Evolutionary conservation across 2,888 invertebrate genomes (phyloP).

Genomic region (Ochropleura leucogaster): DNA sequence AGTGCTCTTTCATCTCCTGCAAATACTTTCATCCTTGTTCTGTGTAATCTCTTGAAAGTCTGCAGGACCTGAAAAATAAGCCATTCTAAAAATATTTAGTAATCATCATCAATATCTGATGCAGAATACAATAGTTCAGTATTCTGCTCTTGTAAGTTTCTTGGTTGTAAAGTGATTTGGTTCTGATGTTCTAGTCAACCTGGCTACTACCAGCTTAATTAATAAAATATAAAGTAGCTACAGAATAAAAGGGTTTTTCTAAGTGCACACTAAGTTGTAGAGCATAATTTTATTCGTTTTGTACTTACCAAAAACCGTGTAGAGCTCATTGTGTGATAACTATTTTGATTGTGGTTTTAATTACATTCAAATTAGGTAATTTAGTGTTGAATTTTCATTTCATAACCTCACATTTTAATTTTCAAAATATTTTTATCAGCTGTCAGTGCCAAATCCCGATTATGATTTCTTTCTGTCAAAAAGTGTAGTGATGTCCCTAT

Average conservation of each 20-base stretch:
- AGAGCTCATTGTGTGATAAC: slow-evolving; percentile 57
- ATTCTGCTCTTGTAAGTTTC: background rate
- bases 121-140: too few species aligned
- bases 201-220: background rate
- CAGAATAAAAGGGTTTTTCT: background rate
- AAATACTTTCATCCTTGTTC: slow-evolving; percentile 92
- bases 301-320: slow-evolving; percentile 66
- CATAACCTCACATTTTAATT: background rate
- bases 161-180: background rate
- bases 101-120: background rate
- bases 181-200: background rate
- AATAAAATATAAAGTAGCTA: background rate
- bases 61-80: slow-evolving; percentile 91
- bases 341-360: background rate
- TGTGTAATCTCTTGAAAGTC: slow-evolving; percentile 93
- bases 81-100: background rate
- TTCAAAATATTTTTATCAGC: slow-evolving; percentile 11
- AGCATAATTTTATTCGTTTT: background rate
- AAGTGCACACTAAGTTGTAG: background rate
- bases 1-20: slow-evolving; percentile 92
- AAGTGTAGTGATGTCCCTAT: background rate
- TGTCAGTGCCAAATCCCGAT: background rate
- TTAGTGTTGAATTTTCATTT: background rate
- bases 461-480: background rate
- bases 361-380: background rate